Evolutionary conservation across 1,140 invertebrate species (phyloP), one percentile per base, ranked within the genome.

Genomic region (Cheumatopsyche charites): DNA sequence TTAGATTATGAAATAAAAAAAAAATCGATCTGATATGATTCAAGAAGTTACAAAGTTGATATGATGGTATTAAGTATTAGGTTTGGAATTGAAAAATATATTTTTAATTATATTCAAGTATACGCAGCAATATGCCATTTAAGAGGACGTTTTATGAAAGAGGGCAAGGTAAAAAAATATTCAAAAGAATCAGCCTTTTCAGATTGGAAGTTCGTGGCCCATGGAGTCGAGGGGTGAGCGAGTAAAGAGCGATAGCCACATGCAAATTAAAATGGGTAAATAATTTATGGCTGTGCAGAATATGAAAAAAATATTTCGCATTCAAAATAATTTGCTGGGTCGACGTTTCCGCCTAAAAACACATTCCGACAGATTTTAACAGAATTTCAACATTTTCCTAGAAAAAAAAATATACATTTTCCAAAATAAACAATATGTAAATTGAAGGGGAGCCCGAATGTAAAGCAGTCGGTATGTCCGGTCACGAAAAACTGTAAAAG

Each of bases 251-350:
- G 69, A 47, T 70, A 65, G 66, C 70, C 66, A 69, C 70, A 75
- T 75, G 70, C 74, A 75, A 75, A 75, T 75, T 75, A 75, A 75
- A 75, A 75, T 70, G 74, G 71, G 74, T 65, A 73, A 70, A 75
- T 71, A 75, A 75, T 75, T 75, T 75, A 75, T 75, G 74, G 45
- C 67, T 13, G 65, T 45, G 70, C 66, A 45, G 65, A 55, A 70
- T 75, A 65, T 68, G 62, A 73, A 75, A 72, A 73, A 72, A 75
- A 72, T 68, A 72, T 72, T 72, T 62, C 62, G 67, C 69, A 67
- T 63, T 41, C 69, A 43, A 62, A 73, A 72, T 75, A 72, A 75
- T 75, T 72, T 75, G 70, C 66, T 26, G 47, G 47, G 45, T 55
- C 21, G 25, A 43, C 42, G 29, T 68, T 68, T 68, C 42, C 9